Evolutionary conservation across 2,797 vertebrate species (phyloP).

Genomic region (Arnoldichthys spilopterus): DNA sequence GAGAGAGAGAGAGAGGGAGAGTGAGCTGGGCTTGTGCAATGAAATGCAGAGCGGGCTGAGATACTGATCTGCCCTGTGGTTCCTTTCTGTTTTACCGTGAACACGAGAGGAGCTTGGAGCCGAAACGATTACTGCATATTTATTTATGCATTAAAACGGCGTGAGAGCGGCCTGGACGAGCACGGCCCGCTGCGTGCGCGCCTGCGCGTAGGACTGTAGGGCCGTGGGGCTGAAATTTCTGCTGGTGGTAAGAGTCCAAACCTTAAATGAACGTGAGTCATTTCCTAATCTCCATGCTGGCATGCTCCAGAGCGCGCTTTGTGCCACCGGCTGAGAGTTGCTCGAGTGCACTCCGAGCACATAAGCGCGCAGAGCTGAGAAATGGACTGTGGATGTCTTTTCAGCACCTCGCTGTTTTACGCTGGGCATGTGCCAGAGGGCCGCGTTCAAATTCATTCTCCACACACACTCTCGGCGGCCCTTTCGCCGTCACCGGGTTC

Average conservation of each 20-base stretch:
- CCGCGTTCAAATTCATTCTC: background rate
- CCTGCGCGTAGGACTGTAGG: background rate
- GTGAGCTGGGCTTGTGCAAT: background rate
- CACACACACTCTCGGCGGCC: background rate
- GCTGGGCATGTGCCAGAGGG: background rate
- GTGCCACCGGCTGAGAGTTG: background rate
- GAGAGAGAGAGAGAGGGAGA: background rate
- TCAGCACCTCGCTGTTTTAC: background rate
- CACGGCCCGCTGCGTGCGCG: slow-evolving; percentile 2
- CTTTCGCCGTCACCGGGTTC: no score
- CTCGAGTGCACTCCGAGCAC: background rate
- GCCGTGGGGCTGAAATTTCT: background rate
- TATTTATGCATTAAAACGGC: slow-evolving; percentile 1
- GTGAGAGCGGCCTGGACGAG: slow-evolving; percentile 14
- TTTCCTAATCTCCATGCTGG: slow-evolving; percentile 3
- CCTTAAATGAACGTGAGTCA: background rate
- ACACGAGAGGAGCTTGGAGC: slow-evolving; percentile 8
- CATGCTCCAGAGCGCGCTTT: background rate
- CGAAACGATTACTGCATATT: background rate
- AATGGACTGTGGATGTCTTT: background rate
- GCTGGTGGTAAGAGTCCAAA: background rate
- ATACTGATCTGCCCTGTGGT: slow-evolving; percentile 25
- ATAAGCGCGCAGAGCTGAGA: background rate
- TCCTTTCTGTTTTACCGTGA: background rate
- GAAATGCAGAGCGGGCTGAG: slow-evolving; percentile 23